phyloP scores from a whole-genome alignment of 2,888 invertebrate species.

The Aquatica leii region DNA sequence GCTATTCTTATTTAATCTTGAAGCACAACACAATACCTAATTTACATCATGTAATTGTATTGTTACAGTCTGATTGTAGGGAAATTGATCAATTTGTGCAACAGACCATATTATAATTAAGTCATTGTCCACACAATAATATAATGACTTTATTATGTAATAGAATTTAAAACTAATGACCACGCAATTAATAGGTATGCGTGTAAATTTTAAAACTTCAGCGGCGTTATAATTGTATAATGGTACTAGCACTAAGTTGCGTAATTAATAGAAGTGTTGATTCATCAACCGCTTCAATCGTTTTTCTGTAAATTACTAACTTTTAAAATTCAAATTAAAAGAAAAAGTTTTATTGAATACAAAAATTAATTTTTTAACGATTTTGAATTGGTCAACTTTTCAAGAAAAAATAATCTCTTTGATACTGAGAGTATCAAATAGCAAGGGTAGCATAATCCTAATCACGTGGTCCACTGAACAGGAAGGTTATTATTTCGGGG shows the following conservation, averaged over 20 bases:
- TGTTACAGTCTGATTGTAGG: slow-evolving; percentile 47
- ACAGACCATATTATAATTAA: slow-evolving; percentile 49
- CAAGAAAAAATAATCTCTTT: slow-evolving; percentile 9
- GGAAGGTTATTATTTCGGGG: slow-evolving; percentile 58
- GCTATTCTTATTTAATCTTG: slow-evolving; percentile 19
- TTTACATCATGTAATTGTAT: slow-evolving; percentile 27
- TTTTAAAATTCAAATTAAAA: no score
- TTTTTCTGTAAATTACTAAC: no score
- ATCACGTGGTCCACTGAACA: slow-evolving; percentile 57
- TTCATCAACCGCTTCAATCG: no score
- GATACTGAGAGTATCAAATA: slow-evolving; percentile 42
- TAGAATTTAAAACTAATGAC: slow-evolving; percentile 29
- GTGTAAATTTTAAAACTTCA: background rate
- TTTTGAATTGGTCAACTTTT: slow-evolving; percentile 21
- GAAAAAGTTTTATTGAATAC: background rate
- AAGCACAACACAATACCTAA: slow-evolving; percentile 22
- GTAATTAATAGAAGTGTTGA: background rate
- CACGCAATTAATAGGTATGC: slow-evolving; percentile 16
- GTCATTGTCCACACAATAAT: slow-evolving; percentile 45
- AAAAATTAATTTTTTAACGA: background rate
- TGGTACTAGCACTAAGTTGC: no score
- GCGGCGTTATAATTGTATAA: no score
- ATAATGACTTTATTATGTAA: slow-evolving; percentile 38
- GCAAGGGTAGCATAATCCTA: slow-evolving; percentile 54
- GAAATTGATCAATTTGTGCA: slow-evolving; percentile 50